A percentile compares a stretch with the other conserved stretches of the same genome.
phyloP scores from a whole-genome alignment of 2,797 vertebrate genomes.

The Eulemur rubriventer region DNA sequence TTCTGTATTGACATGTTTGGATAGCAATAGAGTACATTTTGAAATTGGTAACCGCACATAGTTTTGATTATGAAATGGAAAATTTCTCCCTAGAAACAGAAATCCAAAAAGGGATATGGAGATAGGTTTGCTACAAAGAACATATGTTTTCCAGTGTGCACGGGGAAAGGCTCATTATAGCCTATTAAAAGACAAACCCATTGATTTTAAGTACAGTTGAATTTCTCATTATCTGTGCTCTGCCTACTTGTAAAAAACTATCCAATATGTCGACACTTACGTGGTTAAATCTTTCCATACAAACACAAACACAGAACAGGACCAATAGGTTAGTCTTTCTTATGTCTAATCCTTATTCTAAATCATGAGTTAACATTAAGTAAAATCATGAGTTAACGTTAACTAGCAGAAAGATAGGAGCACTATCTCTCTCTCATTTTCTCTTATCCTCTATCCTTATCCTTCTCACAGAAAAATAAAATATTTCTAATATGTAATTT shows the following conservation, averaged over 20 bases:
- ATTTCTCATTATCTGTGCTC: constrained; percentile 13
- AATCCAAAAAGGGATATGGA: not conserved
- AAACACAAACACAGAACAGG: not conserved
- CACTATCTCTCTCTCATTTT: not conserved
- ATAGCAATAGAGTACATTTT: not conserved
- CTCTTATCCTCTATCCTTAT: not conserved
- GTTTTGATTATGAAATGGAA: constrained; percentile 18
- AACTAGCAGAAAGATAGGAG: not conserved
- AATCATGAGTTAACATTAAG: not conserved
- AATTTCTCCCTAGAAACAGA: not conserved
- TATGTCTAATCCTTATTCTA: not conserved
- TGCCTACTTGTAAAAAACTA: not conserved
- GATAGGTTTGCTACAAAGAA: not conserved
- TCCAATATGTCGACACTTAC: not conserved
- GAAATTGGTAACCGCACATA: not conserved
- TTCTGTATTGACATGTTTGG: not conserved
- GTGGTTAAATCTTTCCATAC: not conserved
- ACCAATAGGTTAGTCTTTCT: not conserved
- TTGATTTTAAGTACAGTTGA: not conserved
- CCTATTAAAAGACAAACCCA: not conserved
- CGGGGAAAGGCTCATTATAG: not conserved
- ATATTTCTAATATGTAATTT: not conserved
- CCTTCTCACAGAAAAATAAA: not conserved
- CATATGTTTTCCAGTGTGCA: not conserved
- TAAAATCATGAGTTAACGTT: not conserved